Evolutionary conservation across 2,797 vertebrate species (phyloP), one percentile per base, ranked within the genome.

Genomic region (Characodon lateralis): DNA sequence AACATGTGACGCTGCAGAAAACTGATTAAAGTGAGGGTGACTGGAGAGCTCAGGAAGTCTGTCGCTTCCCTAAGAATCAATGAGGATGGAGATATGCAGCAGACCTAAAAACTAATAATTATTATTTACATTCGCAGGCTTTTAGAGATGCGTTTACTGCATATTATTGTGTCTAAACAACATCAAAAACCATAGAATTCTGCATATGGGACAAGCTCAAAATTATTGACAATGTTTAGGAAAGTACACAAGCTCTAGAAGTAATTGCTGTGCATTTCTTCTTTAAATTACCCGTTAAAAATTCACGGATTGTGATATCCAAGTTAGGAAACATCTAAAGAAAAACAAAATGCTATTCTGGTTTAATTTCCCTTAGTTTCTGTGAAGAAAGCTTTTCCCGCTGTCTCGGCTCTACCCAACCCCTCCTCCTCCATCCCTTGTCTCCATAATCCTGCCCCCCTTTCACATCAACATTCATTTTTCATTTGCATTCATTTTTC

Each of bases 401-500:
- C 16, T 1, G 18, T 85, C 65, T 72, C 77, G 79, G 65, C 46
- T 46, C 63, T 56, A 13, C 65, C 81, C 83, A 59, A 77, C 72
- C 72, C 50, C 26, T 12, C 66, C 73, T 70, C 26, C 58, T 53
- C 48, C 63, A 41, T 71, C 26, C 31, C 43, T 55, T 73, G 76
- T 50, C 28, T 78, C 81, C 75, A 86, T 89, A 92, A 89, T 85
- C 85, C 83, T 51, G 76, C 83, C 85, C 83, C 35, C 76, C 76
- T 84, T 89, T 91, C 83, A 88, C 89, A 91, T 90, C 89, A 87
- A 89, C 91, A 91, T 90, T 92, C 87, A 93, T 93, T 91, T 93
- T 90, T 93, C 87, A 92, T 93, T 93, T 84, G 89, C 91, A 92
- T 92, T 88, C 89, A 93, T 92, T 92, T 93, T 90, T 91, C 90